Conservation (phyloP, 2,888 invertebrate genomes). For the Stictocephala bisonia region DNA sequence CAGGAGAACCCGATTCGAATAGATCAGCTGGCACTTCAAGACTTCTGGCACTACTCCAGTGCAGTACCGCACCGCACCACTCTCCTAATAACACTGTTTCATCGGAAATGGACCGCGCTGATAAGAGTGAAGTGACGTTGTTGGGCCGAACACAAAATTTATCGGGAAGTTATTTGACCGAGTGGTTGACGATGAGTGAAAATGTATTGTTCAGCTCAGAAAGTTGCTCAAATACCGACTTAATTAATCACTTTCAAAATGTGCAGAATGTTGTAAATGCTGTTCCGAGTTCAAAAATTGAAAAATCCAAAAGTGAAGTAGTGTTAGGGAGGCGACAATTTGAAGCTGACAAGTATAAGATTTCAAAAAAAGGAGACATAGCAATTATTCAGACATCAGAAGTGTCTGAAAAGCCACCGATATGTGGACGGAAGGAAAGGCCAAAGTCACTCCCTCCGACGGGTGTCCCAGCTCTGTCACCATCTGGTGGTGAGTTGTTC, state of each 20-base stretch:
- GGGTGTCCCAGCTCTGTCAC: constrained; percentile 62
- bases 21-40: constrained; percentile 61
- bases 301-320: constrained; percentile 48
- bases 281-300: neutral
- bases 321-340: constrained; percentile 51
- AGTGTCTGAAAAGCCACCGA: no score
- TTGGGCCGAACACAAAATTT: neutral
- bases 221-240: neutral
- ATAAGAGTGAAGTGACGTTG: constrained; percentile 18
- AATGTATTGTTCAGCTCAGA: neutral
- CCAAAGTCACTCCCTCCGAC: constrained; percentile 66
- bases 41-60: constrained; percentile 72
- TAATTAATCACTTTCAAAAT: no score
- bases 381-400: constrained; percentile 46
- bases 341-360: constrained; percentile 45
- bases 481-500: constrained; percentile 67
- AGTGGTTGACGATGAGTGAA: constrained; percentile 43
- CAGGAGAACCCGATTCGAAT: constrained; percentile 39
- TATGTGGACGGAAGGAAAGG: constrained; percentile 61
- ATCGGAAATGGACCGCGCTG: constrained; percentile 37
- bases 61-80: constrained; percentile 23
- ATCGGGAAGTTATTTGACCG: constrained; percentile 36
- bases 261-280: neutral
- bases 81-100: constrained; percentile 30
- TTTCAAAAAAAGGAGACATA: constrained; percentile 51